Base-by-base conservation (phyloP, 2,797 vertebrate species). In the Halcyon badia region DNA sequence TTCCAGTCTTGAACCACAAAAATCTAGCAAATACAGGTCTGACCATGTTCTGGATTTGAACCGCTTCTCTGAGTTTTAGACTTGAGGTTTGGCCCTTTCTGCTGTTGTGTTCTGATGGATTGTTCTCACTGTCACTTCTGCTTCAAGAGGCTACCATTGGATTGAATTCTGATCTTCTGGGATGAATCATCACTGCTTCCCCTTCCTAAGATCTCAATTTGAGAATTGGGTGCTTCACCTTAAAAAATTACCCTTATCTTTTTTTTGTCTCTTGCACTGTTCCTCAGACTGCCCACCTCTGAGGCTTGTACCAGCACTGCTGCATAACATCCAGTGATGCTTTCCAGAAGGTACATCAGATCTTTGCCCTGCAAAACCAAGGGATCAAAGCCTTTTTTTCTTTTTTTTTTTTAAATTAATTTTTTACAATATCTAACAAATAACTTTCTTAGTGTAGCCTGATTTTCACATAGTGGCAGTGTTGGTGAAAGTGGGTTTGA, bases 121-220 rank as follows among this genome's bases (percentile, higher is more conserved):
- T 15, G 3, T 35, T 64, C 14, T n/a, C n/a, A 2, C 28, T 82
- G 30, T n/a, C 13, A 3, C 5, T 54, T 1, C 0, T 14, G 33
- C 30, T 89, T 66, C 57, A 48, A 3, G 46, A 62, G 31, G 24
- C 1, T 49, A 8, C 15, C 10, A 0, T 1, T 60, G 77, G 10
- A 7, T 4, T 37, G 41, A 44, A 41, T 77, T 76, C 22, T 52
- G 14, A 2, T 61, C 14, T 35, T 49, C n/a, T 60, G 31, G 12
- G 28, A 16, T 48, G 52, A 41, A 18, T 56, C 22, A 5, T n/a
- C 6, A 2, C 48, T 26, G 22, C 24, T 70, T 65, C 28, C 30
- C 18, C 10, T 71, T 83, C 44, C 19, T 48, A 0, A 14, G 37
- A 46, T 6, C 42, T 76, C 37, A 5, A 11, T 54, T 12, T 31